Evolutionary conservation across 2,888 invertebrate species (phyloP), one percentile per base, ranked within the genome.

Genomic region (Tillus elongatus): DNA sequence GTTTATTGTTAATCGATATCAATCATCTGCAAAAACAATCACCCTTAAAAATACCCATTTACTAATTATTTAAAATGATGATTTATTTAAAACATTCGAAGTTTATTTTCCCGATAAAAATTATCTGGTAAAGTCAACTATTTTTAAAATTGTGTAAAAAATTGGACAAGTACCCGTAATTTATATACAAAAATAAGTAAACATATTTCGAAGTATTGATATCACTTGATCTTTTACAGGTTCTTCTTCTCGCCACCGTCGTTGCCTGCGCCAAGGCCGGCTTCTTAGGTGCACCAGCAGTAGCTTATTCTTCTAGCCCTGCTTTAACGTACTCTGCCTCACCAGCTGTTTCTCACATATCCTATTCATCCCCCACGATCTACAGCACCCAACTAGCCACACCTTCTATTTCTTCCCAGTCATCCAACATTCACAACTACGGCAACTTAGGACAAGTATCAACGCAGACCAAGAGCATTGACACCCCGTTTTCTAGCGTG

Each of bases 401-500:
- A 63, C 49, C 72, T 65, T 63, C 72, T 63, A 62, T 77, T 44
- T 71, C 76, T 38, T 68, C 72, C 8, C 74, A 75, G 54, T 71
- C 73, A 26, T 70, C 73, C 41, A 78, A 78, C 60, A 76, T 73
- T 49, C 68, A 78, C 44, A 71, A 73, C 31, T 75, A 71, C 41
- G 82, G 77, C 47, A 82, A 82, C 58, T 66, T 82, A 45, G 80
- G 79, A 43, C 75, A 75, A 70, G 70, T 78, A 39, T 79, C 82
- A 10, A 78, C 79, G 32, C 77, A 77, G 63, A 70, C 75, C 11
- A 82, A 81, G 60, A 73, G 77, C 42, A 73, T 82, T 50, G 77
- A 79, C 60, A 82, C 82, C 2, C 81, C 82, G 4, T 82, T 74
- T 69, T 80, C 79, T 33, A 79, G 77, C 56, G 78, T 78, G 30